Percentiles rank a stretch among this genome's conserved stretches.
Conservation (phyloP, 2,888 invertebrate genomes). For the Bellardia bayeri region DNA sequence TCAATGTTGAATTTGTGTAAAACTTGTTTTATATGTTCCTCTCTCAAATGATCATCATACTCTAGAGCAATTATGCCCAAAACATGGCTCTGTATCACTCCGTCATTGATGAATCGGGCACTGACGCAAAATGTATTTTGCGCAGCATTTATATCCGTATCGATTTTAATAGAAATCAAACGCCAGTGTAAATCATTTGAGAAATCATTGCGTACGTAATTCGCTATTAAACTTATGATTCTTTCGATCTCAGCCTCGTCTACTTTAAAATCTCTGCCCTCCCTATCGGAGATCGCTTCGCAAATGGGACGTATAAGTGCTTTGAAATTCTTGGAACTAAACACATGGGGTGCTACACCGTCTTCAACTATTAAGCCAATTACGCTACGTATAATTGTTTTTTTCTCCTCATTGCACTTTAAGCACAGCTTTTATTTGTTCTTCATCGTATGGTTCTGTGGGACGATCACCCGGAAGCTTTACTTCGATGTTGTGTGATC, state of each 20-base stretch:
- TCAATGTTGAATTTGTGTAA: conserved; percentile 63
- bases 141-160: conserved; percentile 48
- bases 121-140: conserved; percentile 33
- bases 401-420: conserved; percentile 34
- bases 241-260: conserved; percentile 18
- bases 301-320: conserved; percentile 39
- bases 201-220: conserved; percentile 41
- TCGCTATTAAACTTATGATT: conserved; percentile 26
- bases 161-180: conserved; percentile 60
- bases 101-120: conserved; percentile 44
- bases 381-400: conserved; percentile 27
- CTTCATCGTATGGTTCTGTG: conserved; percentile 45
- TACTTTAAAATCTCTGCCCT: conserved; percentile 36
- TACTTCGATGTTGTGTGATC: conserved; percentile 42
- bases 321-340: conserved; percentile 47
- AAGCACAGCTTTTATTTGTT: conserved; percentile 50
- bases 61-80: conserved; percentile 52
- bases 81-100: conserved; percentile 32
- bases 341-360: conserved; percentile 28
- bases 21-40: conserved; percentile 51
- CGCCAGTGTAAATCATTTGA: conserved; percentile 62
- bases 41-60: conserved; percentile 4
- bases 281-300: conserved; percentile 45
- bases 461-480: neutral
- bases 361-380: conserved; percentile 66